Evolutionary conservation across 2,888 invertebrate species (phyloP).

Genomic region (Oscheius myriophilus): DNA sequence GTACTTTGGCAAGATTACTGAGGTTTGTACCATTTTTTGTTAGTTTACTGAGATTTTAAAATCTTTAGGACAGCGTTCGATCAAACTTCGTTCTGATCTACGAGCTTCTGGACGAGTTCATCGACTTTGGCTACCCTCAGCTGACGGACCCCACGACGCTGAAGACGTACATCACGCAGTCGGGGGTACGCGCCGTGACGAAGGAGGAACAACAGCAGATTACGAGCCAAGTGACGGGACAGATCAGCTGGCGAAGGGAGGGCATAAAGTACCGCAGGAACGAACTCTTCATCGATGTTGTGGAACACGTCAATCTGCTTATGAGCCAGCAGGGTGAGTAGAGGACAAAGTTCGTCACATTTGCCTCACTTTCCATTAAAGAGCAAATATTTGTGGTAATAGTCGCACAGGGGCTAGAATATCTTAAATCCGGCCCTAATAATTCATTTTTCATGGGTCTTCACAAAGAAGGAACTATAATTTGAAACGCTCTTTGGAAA

Average conservation of each 20-base stretch:
- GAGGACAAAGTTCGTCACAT: no score
- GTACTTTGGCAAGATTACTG: constrained; percentile 96
- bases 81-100: constrained; percentile 99
- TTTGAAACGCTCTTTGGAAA: no score
- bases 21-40: constrained; percentile 74
- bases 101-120: constrained; percentile 94
- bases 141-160: constrained; percentile 99
- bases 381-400: no score
- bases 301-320: constrained; percentile 96
- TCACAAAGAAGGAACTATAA: no score
- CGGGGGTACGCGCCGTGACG: constrained; percentile 83
- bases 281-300: constrained; percentile 94
- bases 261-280: constrained; percentile 98
- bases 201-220: constrained; percentile 99
- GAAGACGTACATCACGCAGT: constrained; percentile 98
- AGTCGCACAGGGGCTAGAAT: no score
- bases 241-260: constrained; percentile 96
- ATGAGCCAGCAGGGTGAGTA: constrained; percentile 78
- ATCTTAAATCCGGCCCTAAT: no score
- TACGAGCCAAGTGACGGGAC: constrained; percentile 81
- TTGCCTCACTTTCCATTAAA: no score
- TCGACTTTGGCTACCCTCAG: constrained; percentile 99
- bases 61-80: constrained; percentile 87
- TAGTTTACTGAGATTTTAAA: not conserved
- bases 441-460: no score